phyloP scores from a whole-genome alignment of 2,113 vertebrate species.

The Otus sunia region DNA sequence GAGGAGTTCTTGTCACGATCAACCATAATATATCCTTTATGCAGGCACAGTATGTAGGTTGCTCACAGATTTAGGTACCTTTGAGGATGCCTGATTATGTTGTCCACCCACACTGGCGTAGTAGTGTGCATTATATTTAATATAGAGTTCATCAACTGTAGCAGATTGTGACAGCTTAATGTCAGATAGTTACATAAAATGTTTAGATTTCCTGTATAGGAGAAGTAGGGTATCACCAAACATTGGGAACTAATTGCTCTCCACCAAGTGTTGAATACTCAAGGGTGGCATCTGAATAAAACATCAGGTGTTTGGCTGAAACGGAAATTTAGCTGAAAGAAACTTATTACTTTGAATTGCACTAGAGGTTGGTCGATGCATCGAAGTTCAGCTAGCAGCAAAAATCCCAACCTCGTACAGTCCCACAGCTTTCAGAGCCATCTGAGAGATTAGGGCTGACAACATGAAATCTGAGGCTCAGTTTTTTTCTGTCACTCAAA shows the following conservation, averaged over 20 bases:
- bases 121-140: slow-evolving; percentile 14
- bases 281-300: not conserved
- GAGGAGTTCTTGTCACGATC: slow-evolving; percentile 18
- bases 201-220: slow-evolving; percentile 2
- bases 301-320: not conserved
- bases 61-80: slow-evolving; percentile 47
- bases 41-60: slow-evolving; percentile 22
- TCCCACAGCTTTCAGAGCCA: not conserved
- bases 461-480: fast-evolving
- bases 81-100: slow-evolving; percentile 40
- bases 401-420: not conserved
- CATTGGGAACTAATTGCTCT: not conserved
- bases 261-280: not conserved
- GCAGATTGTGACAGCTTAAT: slow-evolving; percentile 40
- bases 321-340: not conserved
- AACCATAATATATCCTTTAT: not conserved
- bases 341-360: not conserved
- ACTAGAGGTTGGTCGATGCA: not conserved
- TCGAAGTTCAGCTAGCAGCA: not conserved
- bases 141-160: not conserved
- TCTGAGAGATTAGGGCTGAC: fast-evolving
- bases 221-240: slow-evolving; percentile 5
- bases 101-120: slow-evolving; percentile 41
- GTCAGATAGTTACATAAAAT: slow-evolving; percentile 36
- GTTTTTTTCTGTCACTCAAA: not conserved